phyloP scores from a whole-genome alignment of 92 coral and sea anemone species.

The Actinernus sp. region DNA sequence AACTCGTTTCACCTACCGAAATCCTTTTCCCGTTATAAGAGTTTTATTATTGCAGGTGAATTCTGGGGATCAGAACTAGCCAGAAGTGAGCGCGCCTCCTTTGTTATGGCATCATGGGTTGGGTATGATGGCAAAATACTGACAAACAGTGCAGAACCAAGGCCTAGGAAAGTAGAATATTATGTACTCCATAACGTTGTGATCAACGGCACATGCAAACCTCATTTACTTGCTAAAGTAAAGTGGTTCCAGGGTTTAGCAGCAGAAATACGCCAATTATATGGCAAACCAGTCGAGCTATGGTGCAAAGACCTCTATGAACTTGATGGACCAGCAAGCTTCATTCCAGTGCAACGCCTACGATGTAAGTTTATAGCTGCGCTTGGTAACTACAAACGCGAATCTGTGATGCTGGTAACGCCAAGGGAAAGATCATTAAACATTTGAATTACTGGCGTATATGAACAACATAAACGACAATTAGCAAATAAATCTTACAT shows the following conservation, averaged over 20 bases:
- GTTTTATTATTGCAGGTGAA: no score
- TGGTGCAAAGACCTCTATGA: constrained; percentile 5
- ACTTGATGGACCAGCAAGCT: constrained; percentile 14
- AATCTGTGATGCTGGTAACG: constrained; percentile 15
- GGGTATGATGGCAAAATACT: no score
- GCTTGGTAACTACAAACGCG: background rate
- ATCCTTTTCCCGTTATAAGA: no score
- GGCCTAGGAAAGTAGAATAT: constrained; percentile 4
- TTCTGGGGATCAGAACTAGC: constrained; percentile 7
- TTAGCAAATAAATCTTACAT: no score
- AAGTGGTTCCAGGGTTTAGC: constrained; percentile 2
- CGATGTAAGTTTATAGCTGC: no score
- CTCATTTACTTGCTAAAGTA: no score
- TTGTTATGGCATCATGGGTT: background rate
- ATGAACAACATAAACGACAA: no score
- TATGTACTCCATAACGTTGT: constrained; percentile 5
- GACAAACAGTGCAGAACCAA: background rate
- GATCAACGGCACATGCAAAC: no score
- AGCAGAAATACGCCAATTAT: background rate
- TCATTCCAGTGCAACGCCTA: no score
- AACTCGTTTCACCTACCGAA: no score
- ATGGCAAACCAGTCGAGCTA: constrained; percentile 1
- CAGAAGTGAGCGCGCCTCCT: constrained; percentile 7
- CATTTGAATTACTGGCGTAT: no score
- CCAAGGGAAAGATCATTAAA: no score